Evolutionary conservation across 1,140 invertebrate genomes (phyloP).

Genomic region (Nylanderia fulva): DNA sequence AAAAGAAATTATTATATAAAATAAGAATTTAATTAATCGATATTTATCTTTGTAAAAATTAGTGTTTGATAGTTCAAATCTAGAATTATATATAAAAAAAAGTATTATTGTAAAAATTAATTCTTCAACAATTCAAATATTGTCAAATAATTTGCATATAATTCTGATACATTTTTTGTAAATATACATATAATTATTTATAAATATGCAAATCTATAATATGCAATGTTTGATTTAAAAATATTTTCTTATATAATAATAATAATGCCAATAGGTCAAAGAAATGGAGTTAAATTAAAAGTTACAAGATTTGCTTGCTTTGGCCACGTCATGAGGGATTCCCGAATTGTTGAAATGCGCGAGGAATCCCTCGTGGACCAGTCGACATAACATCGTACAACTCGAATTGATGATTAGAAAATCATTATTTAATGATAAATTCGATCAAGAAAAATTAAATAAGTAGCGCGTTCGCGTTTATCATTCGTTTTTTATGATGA

Average conservation of each 20-base stretch:
- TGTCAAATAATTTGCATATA: too few species aligned
- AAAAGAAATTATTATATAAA: background rate
- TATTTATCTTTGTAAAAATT: background rate
- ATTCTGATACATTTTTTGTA: background rate
- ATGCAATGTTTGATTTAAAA: background rate
- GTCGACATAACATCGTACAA: background rate
- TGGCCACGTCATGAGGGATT: conserved; percentile 57
- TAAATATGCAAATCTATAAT: background rate
- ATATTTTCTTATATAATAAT: background rate
- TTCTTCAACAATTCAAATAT: background rate
- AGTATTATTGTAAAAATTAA: background rate
- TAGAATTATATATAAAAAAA: background rate
- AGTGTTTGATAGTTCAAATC: background rate
- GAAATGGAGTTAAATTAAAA: background rate
- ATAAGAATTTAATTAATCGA: background rate
- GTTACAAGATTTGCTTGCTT: background rate
- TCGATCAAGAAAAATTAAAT: background rate
- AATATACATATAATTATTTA: too few species aligned
- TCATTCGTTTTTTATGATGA: conserved; percentile 6
- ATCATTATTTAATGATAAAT: conserved; percentile 18
- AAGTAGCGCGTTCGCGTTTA: background rate
- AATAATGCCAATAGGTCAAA: background rate
- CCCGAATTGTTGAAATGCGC: conserved; percentile 29
- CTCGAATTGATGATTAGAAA: conserved; percentile 28
- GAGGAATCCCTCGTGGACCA: background rate